Evolutionary conservation across 2,888 invertebrate species (phyloP).

Genomic region (Eupithecia subfuscata): DNA sequence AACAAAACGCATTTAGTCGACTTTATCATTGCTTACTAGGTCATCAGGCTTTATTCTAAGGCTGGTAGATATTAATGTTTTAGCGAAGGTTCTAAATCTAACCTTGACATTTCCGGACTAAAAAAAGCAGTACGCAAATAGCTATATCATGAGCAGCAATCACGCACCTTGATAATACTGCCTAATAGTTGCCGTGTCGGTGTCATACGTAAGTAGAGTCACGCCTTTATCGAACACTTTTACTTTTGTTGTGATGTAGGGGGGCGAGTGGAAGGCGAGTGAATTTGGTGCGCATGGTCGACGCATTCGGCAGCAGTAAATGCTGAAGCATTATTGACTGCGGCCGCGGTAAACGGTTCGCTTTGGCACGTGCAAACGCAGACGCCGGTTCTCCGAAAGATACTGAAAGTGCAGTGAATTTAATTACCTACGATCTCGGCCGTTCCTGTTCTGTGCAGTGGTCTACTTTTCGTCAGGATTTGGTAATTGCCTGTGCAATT

Average conservation of each 20-base stretch:
- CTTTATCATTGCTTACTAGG: constrained; percentile 30
- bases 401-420: constrained; percentile 42
- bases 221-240: constrained; percentile 79
- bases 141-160: constrained; percentile 54
- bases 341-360: constrained; percentile 50
- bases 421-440: constrained; percentile 21
- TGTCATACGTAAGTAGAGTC: constrained; percentile 57
- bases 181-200: constrained; percentile 50
- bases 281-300: constrained; percentile 55
- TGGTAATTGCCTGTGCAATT: constrained; percentile 26
- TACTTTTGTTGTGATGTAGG: constrained; percentile 70
- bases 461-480: constrained; percentile 32
- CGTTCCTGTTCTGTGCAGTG: constrained; percentile 42
- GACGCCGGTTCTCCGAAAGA: constrained; percentile 33
- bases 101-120: constrained; percentile 63
- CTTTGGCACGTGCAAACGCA: constrained; percentile 53
- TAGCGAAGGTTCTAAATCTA: constrained; percentile 43
- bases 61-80: constrained; percentile 35
- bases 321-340: constrained; percentile 58
- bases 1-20: constrained; percentile 1
- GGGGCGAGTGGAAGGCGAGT: constrained; percentile 55
- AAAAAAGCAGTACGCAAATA: constrained; percentile 42
- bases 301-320: constrained; percentile 44
- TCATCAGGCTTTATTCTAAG: constrained; percentile 32
- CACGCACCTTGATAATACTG: constrained; percentile 60